Percentiles rank a stretch among this genome's conserved stretches.
These are phyloP conservation scores for Pachycephala philippinensis DNA, from an alignment of 2,113 vertebrate genomes.

Conservation along the genomic window DNA sequence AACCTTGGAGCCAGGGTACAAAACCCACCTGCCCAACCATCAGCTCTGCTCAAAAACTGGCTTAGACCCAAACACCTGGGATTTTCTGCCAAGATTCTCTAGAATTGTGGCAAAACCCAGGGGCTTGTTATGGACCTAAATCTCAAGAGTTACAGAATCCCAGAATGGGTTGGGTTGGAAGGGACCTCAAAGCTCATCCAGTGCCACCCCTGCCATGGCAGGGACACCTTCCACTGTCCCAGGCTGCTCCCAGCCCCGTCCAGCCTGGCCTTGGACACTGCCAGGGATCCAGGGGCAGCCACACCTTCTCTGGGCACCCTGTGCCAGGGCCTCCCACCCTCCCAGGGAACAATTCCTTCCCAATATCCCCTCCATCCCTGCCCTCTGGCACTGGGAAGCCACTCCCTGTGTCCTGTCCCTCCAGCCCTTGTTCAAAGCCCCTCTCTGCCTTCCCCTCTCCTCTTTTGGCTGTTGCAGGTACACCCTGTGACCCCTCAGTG, in stretches of 20 bases:
- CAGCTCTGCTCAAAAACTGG: not conserved
- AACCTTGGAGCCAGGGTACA: not conserved
- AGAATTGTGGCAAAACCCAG: not conserved
- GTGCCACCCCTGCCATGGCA: not conserved
- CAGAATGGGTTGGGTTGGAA: not conserved
- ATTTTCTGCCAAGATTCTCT: not conserved
- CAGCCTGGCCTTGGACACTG: not conserved
- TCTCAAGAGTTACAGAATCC: not conserved
- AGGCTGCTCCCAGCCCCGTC: not conserved
- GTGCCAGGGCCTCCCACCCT: not conserved
- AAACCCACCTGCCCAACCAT: not conserved
- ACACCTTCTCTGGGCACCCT: not conserved
- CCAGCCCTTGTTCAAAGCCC: not conserved
- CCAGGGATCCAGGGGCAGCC: not conserved
- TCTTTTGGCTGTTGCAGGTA: not conserved
- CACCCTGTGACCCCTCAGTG: not conserved
- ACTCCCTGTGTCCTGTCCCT: not conserved
- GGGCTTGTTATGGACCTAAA: not conserved
- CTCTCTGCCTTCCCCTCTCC: not conserved
- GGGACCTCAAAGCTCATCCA: rapidly evolving
- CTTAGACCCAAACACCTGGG: not conserved
- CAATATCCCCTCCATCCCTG: rapidly evolving
- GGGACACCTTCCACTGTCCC: not conserved
- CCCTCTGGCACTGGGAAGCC: not conserved
- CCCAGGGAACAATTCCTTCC: rapidly evolving